These are phyloP conservation scores for Drosophila lacicola DNA, from an alignment of 2,888 invertebrate species.

Conservation along the genomic window DNA sequence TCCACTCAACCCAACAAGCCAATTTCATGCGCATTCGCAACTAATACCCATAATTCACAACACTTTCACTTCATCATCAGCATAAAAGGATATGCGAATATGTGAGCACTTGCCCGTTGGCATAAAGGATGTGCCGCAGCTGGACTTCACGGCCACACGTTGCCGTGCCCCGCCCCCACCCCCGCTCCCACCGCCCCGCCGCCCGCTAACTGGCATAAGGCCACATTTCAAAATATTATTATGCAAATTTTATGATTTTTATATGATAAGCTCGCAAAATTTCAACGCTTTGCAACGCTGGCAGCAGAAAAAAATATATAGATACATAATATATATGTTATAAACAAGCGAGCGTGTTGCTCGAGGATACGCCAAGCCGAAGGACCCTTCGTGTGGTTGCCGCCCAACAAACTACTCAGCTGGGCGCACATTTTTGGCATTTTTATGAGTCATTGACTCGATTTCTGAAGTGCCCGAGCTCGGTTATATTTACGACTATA, in stretches of 20 bases:
- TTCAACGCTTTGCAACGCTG: slow-evolving; percentile 56
- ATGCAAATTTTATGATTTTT: slow-evolving; percentile 82
- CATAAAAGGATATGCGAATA: slow-evolving; percentile 50
- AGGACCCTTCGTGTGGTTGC: slow-evolving; percentile 33
- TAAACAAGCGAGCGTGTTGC: slow-evolving; percentile 43
- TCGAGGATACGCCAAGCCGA: slow-evolving; percentile 28
- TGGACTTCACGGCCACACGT: slow-evolving; percentile 30
- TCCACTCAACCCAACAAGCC: slow-evolving; percentile 1
- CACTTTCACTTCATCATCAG: slow-evolving; percentile 76
- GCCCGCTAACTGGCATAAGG: slow-evolving; percentile 33
- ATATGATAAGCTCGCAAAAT: slow-evolving; percentile 78
- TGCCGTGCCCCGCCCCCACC: neutral
- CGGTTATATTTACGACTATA: slow-evolving; percentile 43
- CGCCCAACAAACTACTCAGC: slow-evolving; percentile 38
- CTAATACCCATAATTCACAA: slow-evolving; percentile 75
- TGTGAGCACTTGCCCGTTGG: slow-evolving; percentile 34
- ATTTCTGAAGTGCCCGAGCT: slow-evolving; percentile 68
- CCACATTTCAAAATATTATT: slow-evolving; percentile 78
- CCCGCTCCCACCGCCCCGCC: neutral
- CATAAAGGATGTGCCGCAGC: slow-evolving; percentile 52
- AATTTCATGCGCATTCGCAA: slow-evolving; percentile 49
- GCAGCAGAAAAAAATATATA: slow-evolving; percentile 31
- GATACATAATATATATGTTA: slow-evolving; percentile 5
- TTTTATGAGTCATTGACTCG: slow-evolving; percentile 80
- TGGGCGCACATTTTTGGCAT: slow-evolving; percentile 78